Percentiles rank a stretch among this genome's conserved stretches.
Conservation (phyloP, 2,888 invertebrate genomes). For the Tryphoninae sp. region DNA sequence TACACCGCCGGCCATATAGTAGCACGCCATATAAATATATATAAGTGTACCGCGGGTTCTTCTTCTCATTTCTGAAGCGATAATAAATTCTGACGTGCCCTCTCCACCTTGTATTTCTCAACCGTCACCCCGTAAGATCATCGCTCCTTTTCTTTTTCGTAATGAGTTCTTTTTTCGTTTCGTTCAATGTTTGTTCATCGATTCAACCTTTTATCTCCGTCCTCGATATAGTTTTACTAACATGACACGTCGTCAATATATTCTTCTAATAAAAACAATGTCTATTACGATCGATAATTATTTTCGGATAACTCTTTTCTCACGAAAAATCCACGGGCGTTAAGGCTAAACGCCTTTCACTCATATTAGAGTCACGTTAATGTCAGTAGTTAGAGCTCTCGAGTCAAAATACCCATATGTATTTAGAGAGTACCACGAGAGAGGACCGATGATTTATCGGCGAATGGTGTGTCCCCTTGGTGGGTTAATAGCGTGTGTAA, state of each 20-base stretch:
- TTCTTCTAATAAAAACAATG: background rate
- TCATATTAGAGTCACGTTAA: conserved; percentile 50
- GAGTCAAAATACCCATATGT: conserved; percentile 45
- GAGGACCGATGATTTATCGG: conserved; percentile 64
- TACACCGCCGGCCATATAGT: conserved; percentile 60
- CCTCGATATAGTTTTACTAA: background rate
- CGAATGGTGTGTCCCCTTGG: conserved; percentile 38
- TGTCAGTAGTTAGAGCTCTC: conserved; percentile 44
- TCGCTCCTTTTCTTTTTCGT: conserved; percentile 38
- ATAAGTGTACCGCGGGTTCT: conserved; percentile 44
- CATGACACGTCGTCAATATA: too few species aligned
- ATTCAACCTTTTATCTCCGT: conserved; percentile 24
- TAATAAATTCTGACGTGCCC: conserved; percentile 65
- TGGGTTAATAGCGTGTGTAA: conserved; percentile 55
- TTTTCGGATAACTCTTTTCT: conserved; percentile 20
- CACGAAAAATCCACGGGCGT: background rate
- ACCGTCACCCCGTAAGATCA: conserved; percentile 44
- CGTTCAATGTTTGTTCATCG: conserved; percentile 19
- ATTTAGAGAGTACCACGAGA: background rate
- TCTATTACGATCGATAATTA: too few species aligned
- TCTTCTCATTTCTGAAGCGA: conserved; percentile 58
- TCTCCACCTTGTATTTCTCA: conserved; percentile 55
- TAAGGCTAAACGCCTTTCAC: conserved; percentile 22
- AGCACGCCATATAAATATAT: conserved; percentile 38
- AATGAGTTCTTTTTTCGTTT: background rate